Evolutionary conservation across 2,113 vertebrate species (phyloP).

Genomic region (Antigone vipio): DNA sequence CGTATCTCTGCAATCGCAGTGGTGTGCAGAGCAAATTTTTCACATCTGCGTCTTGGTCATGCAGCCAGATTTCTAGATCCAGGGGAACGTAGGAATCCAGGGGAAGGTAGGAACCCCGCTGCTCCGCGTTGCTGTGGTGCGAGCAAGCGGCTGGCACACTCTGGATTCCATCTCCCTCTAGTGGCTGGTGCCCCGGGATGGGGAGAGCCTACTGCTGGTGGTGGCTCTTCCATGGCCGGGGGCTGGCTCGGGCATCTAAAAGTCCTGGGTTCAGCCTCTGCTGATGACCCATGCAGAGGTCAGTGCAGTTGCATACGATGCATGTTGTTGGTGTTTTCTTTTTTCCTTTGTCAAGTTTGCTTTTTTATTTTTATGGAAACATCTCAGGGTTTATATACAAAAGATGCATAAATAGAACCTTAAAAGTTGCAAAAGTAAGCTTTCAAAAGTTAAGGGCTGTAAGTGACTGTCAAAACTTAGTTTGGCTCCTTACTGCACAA

Average conservation of each 20-base stretch:
- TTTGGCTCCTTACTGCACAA: not conserved
- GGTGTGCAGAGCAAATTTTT: not conserved
- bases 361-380: not conserved
- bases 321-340: fast-evolving
- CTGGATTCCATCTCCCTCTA: not conserved
- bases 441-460: not conserved
- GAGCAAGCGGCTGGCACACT: not conserved
- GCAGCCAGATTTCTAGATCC: not conserved
- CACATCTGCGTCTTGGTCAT: fast-evolving
- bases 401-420: not conserved
- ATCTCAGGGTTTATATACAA: fast-evolving
- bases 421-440: not conserved
- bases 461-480: not conserved
- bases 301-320: not conserved
- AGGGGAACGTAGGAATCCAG: not conserved
- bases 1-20: fast-evolving
- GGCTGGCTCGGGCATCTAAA: not conserved
- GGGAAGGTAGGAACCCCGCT: not conserved
- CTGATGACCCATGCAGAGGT: not conserved
- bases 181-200: not conserved
- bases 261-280: not conserved
- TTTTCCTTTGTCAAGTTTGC: not conserved
- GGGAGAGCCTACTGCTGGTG: not conserved
- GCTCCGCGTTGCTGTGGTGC: not conserved
- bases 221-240: not conserved